phyloP scores from a whole-genome alignment of 37 sponge, comb jelly and placozoan species.

The Oscarella lobularis region DNA sequence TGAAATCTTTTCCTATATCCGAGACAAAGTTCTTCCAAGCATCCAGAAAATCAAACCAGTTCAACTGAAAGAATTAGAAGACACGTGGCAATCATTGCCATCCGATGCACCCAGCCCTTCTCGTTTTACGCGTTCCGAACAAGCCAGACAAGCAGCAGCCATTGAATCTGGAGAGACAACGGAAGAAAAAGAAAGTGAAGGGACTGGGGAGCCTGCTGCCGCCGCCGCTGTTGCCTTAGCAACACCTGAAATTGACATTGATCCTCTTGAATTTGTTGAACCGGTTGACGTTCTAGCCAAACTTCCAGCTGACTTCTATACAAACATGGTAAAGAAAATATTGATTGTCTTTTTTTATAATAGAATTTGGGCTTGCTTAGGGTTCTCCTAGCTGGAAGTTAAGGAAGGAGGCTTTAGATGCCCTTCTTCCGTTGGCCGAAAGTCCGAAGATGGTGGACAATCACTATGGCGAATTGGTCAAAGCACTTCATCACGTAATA shows the following conservation, averaged over 20 bases:
- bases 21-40: constrained; percentile 36
- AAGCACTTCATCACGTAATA: constrained; percentile 46
- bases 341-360: neutral
- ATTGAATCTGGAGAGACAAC: neutral
- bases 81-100: constrained; percentile 53
- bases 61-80: constrained; percentile 90
- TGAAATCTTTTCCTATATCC: constrained; percentile 77
- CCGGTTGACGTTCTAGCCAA: constrained; percentile 64
- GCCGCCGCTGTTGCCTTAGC: constrained; percentile 12
- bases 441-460: constrained; percentile 56
- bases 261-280: constrained; percentile 79
- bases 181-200: constrained; percentile 1
- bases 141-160: constrained; percentile 22
- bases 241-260: constrained; percentile 22
- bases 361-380: constrained; percentile 10
- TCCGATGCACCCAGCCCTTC: constrained; percentile 37
- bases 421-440: constrained; percentile 39
- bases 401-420: constrained; percentile 75
- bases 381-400: constrained; percentile 76
- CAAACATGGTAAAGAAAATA: constrained; percentile 59
- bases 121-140: constrained; percentile 57
- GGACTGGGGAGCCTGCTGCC: constrained; percentile 5
- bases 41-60: constrained; percentile 62
- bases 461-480: constrained; percentile 65
- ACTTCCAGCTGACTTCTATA: constrained; percentile 67